A percentile compares a stretch with the other conserved stretches of the same genome.
Evolutionary conservation across 2,888 invertebrate genomes (phyloP).

Genomic region (Athripsodes cinereus): DNA sequence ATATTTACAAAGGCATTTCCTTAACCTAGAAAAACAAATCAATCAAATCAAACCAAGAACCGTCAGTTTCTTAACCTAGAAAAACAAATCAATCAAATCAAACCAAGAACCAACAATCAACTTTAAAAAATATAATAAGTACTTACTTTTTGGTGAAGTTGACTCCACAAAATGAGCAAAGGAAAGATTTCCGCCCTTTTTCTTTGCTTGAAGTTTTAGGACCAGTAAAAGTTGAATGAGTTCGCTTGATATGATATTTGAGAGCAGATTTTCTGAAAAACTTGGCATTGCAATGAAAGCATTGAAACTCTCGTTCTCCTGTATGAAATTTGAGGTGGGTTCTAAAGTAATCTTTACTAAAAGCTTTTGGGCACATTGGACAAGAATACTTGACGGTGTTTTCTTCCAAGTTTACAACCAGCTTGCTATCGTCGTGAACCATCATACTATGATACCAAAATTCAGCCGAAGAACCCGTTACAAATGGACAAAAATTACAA

Average conservation of each 20-base stretch:
- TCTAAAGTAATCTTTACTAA: conserved; percentile 59
- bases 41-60: no score
- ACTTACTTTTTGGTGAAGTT: conserved; percentile 25
- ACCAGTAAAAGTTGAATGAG: conserved; percentile 36
- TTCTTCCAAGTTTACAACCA: conserved; percentile 33
- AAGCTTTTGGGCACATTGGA: conserved; percentile 60
- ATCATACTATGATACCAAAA: conserved; percentile 63
- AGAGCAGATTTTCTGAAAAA: conserved; percentile 64
- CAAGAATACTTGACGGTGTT: conserved; percentile 54
- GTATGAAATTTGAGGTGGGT: conserved; percentile 69
- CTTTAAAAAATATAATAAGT: neutral
- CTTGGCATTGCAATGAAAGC: conserved; percentile 54
- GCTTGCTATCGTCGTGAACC: conserved; percentile 51
- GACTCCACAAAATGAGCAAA: conserved; percentile 32
- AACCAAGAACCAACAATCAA: no score
- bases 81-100: no score
- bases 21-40: no score
- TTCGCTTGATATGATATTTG: conserved; percentile 52
- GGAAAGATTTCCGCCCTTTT: conserved; percentile 23
- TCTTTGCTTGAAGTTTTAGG: neutral
- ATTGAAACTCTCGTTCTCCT: conserved; percentile 64
- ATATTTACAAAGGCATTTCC: no score
- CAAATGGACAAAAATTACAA: conserved; percentile 57
- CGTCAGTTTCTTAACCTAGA: no score
- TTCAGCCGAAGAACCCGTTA: conserved; percentile 62